A percentile compares a stretch with the other conserved stretches of the same genome.
Evolutionary conservation across 2,888 invertebrate species (phyloP).

Genomic region (Microplitis deprimator): DNA sequence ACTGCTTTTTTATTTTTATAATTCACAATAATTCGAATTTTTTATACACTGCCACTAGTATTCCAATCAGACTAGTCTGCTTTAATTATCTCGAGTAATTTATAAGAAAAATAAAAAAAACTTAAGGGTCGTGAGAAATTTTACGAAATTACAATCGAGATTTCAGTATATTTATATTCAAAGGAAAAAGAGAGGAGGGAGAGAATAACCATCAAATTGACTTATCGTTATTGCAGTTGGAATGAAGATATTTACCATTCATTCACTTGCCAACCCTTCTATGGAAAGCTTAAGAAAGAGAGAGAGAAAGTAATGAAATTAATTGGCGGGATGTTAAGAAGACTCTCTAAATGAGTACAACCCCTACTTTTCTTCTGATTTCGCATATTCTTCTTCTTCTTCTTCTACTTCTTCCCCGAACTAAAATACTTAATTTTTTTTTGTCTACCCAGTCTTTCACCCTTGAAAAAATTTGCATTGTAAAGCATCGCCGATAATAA

Average conservation of each 20-base stretch:
- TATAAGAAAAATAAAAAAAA: not conserved
- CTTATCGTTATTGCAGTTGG: conserved; percentile 53
- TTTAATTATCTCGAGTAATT: conserved; percentile 21
- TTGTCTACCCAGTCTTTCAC: conserved; percentile 26
- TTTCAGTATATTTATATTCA: conserved; percentile 12
- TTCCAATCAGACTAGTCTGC: not conserved
- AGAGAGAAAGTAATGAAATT: conserved; percentile 58
- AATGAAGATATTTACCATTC: conserved; percentile 51
- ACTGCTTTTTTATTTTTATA: conserved; percentile 7
- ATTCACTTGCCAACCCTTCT: conserved; percentile 47
- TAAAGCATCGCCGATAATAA: conserved; percentile 53
- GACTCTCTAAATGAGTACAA: conserved; percentile 52
- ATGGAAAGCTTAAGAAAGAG: conserved; percentile 30
- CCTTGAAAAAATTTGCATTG: conserved; percentile 51
- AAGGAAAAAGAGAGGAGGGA: conserved; percentile 2
- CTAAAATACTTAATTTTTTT: conserved; percentile 46
- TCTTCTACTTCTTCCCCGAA: conserved; percentile 33
- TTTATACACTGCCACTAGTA: conserved; percentile 5
- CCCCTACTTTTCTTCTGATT: conserved; percentile 23
- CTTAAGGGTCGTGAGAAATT: conserved; percentile 1
- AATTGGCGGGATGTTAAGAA: conserved; percentile 57
- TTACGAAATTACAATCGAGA: conserved; percentile 31
- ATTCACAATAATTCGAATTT: conserved; percentile 8
- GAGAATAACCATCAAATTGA: conserved; percentile 54
- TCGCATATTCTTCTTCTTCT: conserved; percentile 32